Percentiles rank a stretch among this genome's conserved stretches.
phyloP scores from a whole-genome alignment of 2,113 vertebrate genomes.

The Sander lucioperca region DNA sequence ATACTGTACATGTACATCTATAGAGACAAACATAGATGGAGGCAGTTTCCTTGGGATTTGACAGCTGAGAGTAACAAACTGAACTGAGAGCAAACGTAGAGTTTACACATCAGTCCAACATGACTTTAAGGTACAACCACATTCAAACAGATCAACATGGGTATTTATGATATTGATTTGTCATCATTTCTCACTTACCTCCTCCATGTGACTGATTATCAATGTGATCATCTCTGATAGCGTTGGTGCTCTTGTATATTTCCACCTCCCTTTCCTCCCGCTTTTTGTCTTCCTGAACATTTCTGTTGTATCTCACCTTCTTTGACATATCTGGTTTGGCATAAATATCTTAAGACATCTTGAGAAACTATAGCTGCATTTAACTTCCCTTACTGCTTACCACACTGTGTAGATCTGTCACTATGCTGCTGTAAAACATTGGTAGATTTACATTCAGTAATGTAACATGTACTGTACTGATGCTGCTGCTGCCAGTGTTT shows the following conservation, averaged over 20 bases:
- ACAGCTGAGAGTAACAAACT: no score
- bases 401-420: no score
- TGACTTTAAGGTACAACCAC: not conserved
- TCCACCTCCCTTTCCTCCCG: constrained; percentile 1
- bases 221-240: not conserved
- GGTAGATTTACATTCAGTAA: not conserved
- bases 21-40: not conserved
- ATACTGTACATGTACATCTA: not conserved
- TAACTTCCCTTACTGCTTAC: no score
- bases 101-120: not conserved
- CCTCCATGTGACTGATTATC: not conserved
- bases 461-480: no score
- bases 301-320: constrained; percentile 9
- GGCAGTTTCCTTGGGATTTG: no score
- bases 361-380: not conserved
- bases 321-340: not conserved
- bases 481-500: not conserved
- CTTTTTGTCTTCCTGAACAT: not conserved
- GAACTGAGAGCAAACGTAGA: no score
- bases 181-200: constrained; percentile 4
- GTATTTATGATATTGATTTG: not conserved
- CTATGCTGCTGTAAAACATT: no score
- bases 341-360: constrained; percentile 32
- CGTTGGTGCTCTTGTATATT: constrained; percentile 8
- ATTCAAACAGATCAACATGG: not conserved